Percentiles rank a stretch among this genome's conserved stretches.
phyloP scores from a whole-genome alignment of 2,113 vertebrate species.

The Baryphthengus martii region DNA sequence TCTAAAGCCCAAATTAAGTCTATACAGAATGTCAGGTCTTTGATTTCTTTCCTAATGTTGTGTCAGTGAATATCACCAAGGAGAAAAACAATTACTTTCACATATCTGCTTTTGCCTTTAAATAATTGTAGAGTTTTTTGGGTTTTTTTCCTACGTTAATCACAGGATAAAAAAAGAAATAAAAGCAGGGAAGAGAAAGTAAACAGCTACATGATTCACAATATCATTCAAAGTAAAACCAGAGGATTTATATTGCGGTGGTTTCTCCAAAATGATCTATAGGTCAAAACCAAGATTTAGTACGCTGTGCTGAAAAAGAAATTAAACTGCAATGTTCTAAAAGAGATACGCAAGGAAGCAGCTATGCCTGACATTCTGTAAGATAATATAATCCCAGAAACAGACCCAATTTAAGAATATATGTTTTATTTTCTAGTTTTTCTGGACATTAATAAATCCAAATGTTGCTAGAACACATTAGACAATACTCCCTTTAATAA shows the following conservation, averaged over 20 bases:
- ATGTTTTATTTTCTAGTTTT: neutral
- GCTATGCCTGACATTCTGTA: neutral
- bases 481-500: neutral
- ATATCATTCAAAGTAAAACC: neutral
- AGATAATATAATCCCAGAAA: neutral
- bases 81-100: neutral
- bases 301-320: neutral
- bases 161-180: neutral
- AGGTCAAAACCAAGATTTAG: neutral
- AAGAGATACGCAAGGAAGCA: neutral
- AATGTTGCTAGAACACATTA: neutral
- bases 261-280: neutral
- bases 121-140: neutral
- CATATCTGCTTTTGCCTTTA: neutral
- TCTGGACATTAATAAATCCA: neutral
- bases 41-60: neutral
- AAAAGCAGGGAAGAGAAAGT: accelerated
- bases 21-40: neutral
- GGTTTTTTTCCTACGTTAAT: neutral
- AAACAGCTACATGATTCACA: neutral
- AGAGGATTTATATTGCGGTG: neutral
- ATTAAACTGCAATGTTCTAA: neutral
- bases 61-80: neutral
- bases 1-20: neutral
- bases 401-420: accelerated